Evolutionary conservation across 2,888 invertebrate species (phyloP).

Genomic region (Protodeltote pygarga): DNA sequence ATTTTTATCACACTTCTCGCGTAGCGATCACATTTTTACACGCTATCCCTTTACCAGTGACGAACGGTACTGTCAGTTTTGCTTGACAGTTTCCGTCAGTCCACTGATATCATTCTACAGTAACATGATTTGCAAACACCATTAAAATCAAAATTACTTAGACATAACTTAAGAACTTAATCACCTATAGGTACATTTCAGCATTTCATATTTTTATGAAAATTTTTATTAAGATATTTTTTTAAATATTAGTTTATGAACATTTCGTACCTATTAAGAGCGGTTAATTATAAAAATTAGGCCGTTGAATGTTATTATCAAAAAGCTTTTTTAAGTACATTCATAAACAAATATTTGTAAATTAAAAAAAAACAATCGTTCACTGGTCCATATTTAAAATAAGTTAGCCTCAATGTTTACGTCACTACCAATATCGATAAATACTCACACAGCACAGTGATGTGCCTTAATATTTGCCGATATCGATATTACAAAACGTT

Average conservation of each 20-base stretch:
- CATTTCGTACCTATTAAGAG: neutral
- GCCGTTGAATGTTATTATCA: neutral
- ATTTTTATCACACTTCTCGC: conserved; percentile 51
- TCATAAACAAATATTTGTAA: conserved; percentile 29
- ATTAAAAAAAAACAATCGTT: conserved; percentile 1
- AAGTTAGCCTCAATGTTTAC: conserved; percentile 36
- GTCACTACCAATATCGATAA: conserved; percentile 16
- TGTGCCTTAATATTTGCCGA: conserved; percentile 13
- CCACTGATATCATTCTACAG: conserved; percentile 32
- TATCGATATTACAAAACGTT: conserved; percentile 12
- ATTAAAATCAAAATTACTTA: conserved; percentile 49
- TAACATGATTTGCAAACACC: conserved; percentile 52
- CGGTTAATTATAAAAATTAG: conserved; percentile 8
- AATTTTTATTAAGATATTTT: conserved; percentile 9
- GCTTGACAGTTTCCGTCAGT: conserved; percentile 13
- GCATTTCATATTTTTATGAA: conserved; percentile 10
- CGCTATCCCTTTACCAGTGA: conserved; percentile 7
- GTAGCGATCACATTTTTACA: conserved; percentile 42
- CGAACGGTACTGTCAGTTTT: neutral
- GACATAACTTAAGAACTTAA: conserved; percentile 43
- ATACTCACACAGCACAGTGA: conserved; percentile 3
- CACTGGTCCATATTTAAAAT: conserved; percentile 34
- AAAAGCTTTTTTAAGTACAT: neutral
- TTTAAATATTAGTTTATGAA: conserved; percentile 24
- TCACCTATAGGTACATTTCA: conserved; percentile 15